Evolutionary conservation across 2,113 vertebrate species (phyloP), one percentile per base, ranked within the genome.

Genomic region (Pipa parva): DNA sequence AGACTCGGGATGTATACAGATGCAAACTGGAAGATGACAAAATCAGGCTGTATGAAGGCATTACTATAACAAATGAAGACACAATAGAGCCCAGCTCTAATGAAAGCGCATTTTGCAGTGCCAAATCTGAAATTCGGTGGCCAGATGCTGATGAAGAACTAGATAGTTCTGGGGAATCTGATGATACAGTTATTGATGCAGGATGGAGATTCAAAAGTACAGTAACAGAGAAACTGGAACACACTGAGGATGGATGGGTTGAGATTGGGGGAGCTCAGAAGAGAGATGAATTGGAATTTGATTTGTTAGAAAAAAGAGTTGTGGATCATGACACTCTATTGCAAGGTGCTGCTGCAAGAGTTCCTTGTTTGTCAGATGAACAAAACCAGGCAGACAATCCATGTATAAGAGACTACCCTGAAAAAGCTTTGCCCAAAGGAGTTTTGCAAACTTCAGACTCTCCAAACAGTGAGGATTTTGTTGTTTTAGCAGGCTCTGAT

Each of bases 81-180:
- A 20, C 18, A 77, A 71, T 75, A 78, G 21, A 52, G 36, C 48
- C 73, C 28, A 12, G 13, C 24, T 49, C 55, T 59, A 20, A 28
- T 25, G 72, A 50, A 22, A 59, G 1, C 37, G 45, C 59, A 31
- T 61, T 46, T 17, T 21, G 55, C 12, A 22, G 29, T 27, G 59
- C 33, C 5, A 68, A 68, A 25, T 48, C 75, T 72, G 73, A 60
- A 28, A 3, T 62, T 9, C 56, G 37, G 28, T 79, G 76, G 79
- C 61, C 63, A 63, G 83, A 79, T 39, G 52, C 78, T 7, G 72
- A 70, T 58, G n/a, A 66, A 10, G 92, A 93, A 52, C 82, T 75
- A 1, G 92, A 93, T 51, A 95, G 92, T 73, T 96, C 93, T 22
- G 91, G 90, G 11, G 92, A 93, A 18, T 95, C 92, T 0, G 92